A percentile compares a stretch with the other conserved stretches of the same genome.
These are phyloP conservation scores for Lampropteryx suffumata DNA, from an alignment of 2,888 invertebrate genomes.

Conservation along the genomic window DNA sequence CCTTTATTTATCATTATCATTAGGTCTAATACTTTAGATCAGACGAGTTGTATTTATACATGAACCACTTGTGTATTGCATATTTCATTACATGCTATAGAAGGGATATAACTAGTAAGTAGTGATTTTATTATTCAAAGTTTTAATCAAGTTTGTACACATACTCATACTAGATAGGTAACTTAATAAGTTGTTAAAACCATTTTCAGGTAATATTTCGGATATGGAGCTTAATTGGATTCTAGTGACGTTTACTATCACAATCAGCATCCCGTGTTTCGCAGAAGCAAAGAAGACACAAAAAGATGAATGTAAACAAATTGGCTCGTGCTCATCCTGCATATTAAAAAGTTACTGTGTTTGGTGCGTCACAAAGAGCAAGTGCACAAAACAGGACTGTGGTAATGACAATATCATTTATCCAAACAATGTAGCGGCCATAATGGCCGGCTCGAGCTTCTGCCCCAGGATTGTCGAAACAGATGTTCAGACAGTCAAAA, in stretches of 20 bases:
- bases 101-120: slow-evolving; percentile 16
- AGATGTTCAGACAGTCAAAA: slow-evolving; percentile 49
- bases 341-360: slow-evolving; percentile 53
- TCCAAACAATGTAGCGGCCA: slow-evolving; percentile 50
- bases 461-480: slow-evolving; percentile 59
- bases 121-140: background rate
- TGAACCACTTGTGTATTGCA: background rate
- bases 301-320: slow-evolving; percentile 40
- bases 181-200: background rate
- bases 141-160: no score
- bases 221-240: slow-evolving; percentile 21
- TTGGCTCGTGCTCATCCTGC: slow-evolving; percentile 57
- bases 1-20: slow-evolving; percentile 23
- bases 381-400: slow-evolving; percentile 62
- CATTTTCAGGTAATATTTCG: no score
- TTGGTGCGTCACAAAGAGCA: slow-evolving; percentile 69
- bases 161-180: no score
- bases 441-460: slow-evolving; percentile 63
- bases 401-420: slow-evolving; percentile 69
- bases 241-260: slow-evolving; percentile 29
- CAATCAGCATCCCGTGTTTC: slow-evolving; percentile 17
- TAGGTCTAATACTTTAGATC: slow-evolving; percentile 1
- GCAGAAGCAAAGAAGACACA: slow-evolving; percentile 25
- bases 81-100: slow-evolving; percentile 1
- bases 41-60: slow-evolving; percentile 20